phyloP scores from a whole-genome alignment of 2,797 vertebrate genomes.

The Lateolabrax maculatus region DNA sequence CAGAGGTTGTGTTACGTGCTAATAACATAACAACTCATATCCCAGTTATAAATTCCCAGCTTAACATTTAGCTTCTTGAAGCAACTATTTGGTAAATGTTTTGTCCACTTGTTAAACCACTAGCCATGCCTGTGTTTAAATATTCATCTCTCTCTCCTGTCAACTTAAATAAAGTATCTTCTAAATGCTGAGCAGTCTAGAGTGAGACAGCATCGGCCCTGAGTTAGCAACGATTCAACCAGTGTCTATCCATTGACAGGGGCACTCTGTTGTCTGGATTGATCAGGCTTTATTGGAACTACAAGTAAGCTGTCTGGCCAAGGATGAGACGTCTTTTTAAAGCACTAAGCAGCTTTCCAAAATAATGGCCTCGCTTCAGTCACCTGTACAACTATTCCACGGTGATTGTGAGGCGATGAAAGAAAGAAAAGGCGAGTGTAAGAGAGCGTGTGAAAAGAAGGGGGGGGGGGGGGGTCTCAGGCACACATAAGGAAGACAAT shows the following conservation, averaged over 20 bases:
- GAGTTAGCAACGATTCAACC: conserved; percentile 47
- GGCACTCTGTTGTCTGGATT: conserved; percentile 52
- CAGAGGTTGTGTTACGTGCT: neutral
- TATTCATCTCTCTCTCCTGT: conserved; percentile 1
- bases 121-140: conserved; percentile 5
- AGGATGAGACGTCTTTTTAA: conserved; percentile 55
- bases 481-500: conserved; percentile 52
- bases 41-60: neutral
- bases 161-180: conserved; percentile 36
- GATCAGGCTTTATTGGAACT: conserved; percentile 55
- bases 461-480: conserved; percentile 6
- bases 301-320: conserved; percentile 41
- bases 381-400: conserved; percentile 38
- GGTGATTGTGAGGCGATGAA: conserved; percentile 21
- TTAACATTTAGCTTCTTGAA: neutral
- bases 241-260: conserved; percentile 18
- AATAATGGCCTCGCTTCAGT: conserved; percentile 48
- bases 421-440: conserved; percentile 14
- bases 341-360: conserved; percentile 53
- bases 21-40: neutral
- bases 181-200: conserved; percentile 25
- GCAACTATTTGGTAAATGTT: neutral
- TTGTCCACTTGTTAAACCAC: conserved; percentile 11
- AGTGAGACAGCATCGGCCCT: conserved; percentile 11
- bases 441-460: neutral